Base-by-base conservation (phyloP, 2,888 invertebrate species). In the Ceramica pisi region DNA sequence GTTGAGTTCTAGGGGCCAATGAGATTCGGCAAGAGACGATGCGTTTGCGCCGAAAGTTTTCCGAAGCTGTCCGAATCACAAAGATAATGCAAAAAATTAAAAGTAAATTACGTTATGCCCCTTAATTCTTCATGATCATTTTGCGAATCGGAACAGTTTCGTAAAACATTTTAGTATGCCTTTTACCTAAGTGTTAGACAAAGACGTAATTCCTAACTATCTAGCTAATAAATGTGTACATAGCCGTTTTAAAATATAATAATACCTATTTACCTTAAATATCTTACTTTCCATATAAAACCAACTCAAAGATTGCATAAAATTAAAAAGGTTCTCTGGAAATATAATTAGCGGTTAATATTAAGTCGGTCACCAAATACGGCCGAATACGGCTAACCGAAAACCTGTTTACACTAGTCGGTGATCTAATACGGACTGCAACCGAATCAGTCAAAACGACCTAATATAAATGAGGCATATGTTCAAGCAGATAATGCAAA, bases 1-100 rank as follows among this genome's bases (percentile, higher is more conserved):
- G 56, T 70, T 75, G 56, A 64, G 68, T 76, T 72, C 63, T 67
- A 76, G 81, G 84, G 83, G 80, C 80, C 76, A 72, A 82, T 74
- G 65, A 67, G 57, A 63, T 71, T 67, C 65, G 53, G 73, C 65
- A 64, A 63, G 21, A 56, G n/a, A 61, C 16, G 41, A 35, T 62
- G 48, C 77, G 31, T 69, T 51, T 75, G 57, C 41, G 53, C 57
- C 31, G 41, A 60, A 53, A 53, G 26, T 6, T 48, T 71, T 55
- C 44, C 19, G 44, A 59, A 14, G 51, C 50, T 75, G 44, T 21
- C 46, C 67, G 67, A 59, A 46, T n/a, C 19, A 38, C 23, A n/a
- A 60, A 35, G 16, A 7, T 5, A 14, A 38, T 16, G 14, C 1
- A 26, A 26, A 31, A 16, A 55, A 26, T 2, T 10, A n/a, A 9